Base-by-base conservation (phyloP, 2,888 invertebrate genomes). In the Tinea pellionella region DNA sequence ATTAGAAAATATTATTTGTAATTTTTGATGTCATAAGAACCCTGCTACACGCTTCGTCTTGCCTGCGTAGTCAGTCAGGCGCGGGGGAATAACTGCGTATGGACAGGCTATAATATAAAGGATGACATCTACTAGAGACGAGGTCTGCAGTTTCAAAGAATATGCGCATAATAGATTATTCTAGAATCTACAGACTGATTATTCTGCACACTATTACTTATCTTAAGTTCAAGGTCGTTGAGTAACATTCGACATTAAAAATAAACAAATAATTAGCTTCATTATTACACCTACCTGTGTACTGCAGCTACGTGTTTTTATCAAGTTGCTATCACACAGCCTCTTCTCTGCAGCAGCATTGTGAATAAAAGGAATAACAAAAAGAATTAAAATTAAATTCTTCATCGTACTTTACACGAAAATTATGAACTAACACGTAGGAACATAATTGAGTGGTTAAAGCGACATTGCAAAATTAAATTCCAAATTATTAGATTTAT, bases 281-380 rank as follows among this genome's bases (percentile, higher is more conserved):
- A 37, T n/a, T 6, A 37, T n/a, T 24, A 12, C 1, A 24, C 53
- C 64, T 71, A 85, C 86, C 80, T 83, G 80, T 15, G 75, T 79
- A 58, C 77, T 75, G 65, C 86, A 86, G 67, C 78, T 82, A 15
- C 78, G 71, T 15, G 71, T 68, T 63, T 69, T 68, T 62, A 61
- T 58, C 1, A 73, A 69, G 1, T 72, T 75, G 55, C 70, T 73
- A 59, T 78, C 78, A 65, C 80, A 81, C 62, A 84, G 64, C 61
- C 72, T 66, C 16, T 61, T 64, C 13, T 67, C 65, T 61, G 74
- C 75, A 67, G 66, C 67, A 64, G 71, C 77, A 74, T 69, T 69
- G 60, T 77, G 69, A 29, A 73, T 62, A 63, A 72, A 66, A 69
- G 66, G 72, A 66, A 73, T 61, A 65, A 74, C 65, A 64, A 73